These are phyloP conservation scores for Diogma glabrata DNA, from an alignment of 2,888 invertebrate species.

Conservation along the genomic window DNA sequence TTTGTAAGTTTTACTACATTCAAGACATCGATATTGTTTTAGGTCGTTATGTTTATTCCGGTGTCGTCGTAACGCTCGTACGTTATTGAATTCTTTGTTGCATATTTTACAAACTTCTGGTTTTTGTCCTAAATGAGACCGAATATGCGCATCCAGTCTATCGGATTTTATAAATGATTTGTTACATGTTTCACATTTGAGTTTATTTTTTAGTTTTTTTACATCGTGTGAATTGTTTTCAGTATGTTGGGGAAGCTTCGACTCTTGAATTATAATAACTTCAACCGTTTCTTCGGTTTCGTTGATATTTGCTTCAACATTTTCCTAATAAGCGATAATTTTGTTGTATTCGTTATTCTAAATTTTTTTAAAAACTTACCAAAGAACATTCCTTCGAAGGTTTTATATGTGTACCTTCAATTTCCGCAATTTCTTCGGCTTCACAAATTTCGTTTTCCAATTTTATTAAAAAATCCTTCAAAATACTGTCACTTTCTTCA, in stretches of 20 bases:
- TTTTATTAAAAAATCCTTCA: conserved; percentile 24
- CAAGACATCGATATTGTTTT: conserved; percentile 16
- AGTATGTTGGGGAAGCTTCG: background rate
- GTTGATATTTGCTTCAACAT: background rate
- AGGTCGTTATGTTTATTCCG: conserved; percentile 13
- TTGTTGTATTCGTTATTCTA: background rate
- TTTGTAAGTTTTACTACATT: conserved; percentile 18
- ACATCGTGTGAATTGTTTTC: background rate
- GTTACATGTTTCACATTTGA: conserved; percentile 13
- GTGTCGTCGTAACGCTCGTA: conserved; percentile 39
- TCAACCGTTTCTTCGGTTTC: background rate
- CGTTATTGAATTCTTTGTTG: conserved; percentile 37
- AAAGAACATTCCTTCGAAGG: too few species aligned
- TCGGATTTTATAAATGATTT: conserved; percentile 13
- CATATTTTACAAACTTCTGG: conserved; percentile 21
- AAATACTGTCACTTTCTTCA: conserved; percentile 35
- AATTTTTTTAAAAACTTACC: too few species aligned
- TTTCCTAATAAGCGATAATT: background rate
- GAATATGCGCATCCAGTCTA: conserved; percentile 15
- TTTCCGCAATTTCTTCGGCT: too few species aligned
- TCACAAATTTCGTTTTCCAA: background rate
- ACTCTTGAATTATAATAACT: background rate
- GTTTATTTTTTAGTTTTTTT: background rate
- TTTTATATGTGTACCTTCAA: too few species aligned
- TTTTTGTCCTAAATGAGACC: conserved; percentile 16